Evolutionary conservation across 2,888 invertebrate genomes (phyloP), one percentile per base, ranked within the genome.

Genomic region (Tenthredo mesomela): DNA sequence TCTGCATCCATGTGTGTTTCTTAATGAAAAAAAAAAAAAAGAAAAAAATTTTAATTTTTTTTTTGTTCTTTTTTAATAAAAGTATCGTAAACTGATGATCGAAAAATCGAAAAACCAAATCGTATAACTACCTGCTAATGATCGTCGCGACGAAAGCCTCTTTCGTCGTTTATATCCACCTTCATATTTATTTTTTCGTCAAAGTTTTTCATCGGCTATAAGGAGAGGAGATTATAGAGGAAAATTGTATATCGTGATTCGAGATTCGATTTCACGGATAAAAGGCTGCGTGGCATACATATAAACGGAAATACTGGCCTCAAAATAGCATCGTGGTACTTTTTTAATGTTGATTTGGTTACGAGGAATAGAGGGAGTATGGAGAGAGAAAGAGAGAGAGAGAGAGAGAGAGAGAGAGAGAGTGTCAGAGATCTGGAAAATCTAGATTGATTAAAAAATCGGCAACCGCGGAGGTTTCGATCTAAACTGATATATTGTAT

Each of bases 201-300:
- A 47, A 47, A 47, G 15, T 5, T 50, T 50, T 50, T 50, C 18
- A 50, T 50, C 50, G 15, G 50, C 4, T 5, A 18, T 5, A 18
- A 50, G 18, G 15, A 15, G 15, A 4, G 4, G 29, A 29, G 29
- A 29, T 29, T 1, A 29, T 29, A 50, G 47, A 47, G 47, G 3
- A 4, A 15, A 21, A 1, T n/a, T n/a, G 58, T 58, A 58, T 21
- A 9, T 21, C 9, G 10, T 10, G 58, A 58, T n/a, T 58, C 58
- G 58, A 58, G 21, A 58, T 58, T 58, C 21, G 58, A 58, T 58
- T 58, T 58, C 58, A 58, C 58, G 58, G n/a, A 21, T 58, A 58
- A 58, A 21, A 58, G 58, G 21, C 47, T 47, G 18, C 58, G 58
- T 61, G 61, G 61, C 3, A 47, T 47, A 47, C 15, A 3, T 61